Base-by-base conservation (phyloP, 2,113 vertebrate species). In the Grus americana region DNA sequence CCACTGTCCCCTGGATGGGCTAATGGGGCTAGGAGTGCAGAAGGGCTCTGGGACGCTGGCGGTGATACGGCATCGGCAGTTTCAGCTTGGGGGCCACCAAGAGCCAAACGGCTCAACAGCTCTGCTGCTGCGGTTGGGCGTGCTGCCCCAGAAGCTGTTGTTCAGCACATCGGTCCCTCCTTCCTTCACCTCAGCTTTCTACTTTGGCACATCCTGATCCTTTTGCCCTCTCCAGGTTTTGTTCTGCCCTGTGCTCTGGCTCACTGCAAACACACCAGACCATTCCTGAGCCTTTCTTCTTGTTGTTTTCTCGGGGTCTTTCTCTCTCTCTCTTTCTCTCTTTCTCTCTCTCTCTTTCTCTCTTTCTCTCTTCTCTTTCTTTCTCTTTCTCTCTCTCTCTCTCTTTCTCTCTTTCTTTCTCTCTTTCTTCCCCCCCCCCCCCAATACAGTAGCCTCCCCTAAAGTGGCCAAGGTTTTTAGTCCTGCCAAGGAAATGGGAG, bases 401-500 rank as follows among this genome's bases (percentile, higher is more conserved):
- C 9, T 36, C 36, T 36, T 36, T 36, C 36, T 36, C 9, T 36
- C 36, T 36, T 9, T 36, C 36, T 36, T 36, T 36, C 36, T 36
- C 36, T 36, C 36, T 36, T 9, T 36, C 36, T 36, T 36, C 15
- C 16, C 29, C 19, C 55, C 55, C 30, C 55, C 30, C 32, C 2
- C 63, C 72, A 71, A 46, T 63, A 5, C 61, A 94, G 94, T 54
- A 63, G 52, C 57, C 74, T 88, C 34, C 70, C 92, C 88, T 87
- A n/a, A 68, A 91, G 88, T 65, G 90, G 74, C 94, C 36, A 9
- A 81, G 92, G 74, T 47, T 66, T 90, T 63, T 42, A 5, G 54
- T 71, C 70, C 81, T 94, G 96, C 96, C 95, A 95, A 93, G 82
- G 94, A 42, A 90, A 58, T 0, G 82, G 36, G 86, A 89, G 93